Evolutionary conservation across 2,888 invertebrate genomes (phyloP), one percentile per base, ranked within the genome.

Genomic region (Oxystoma pomonae): DNA sequence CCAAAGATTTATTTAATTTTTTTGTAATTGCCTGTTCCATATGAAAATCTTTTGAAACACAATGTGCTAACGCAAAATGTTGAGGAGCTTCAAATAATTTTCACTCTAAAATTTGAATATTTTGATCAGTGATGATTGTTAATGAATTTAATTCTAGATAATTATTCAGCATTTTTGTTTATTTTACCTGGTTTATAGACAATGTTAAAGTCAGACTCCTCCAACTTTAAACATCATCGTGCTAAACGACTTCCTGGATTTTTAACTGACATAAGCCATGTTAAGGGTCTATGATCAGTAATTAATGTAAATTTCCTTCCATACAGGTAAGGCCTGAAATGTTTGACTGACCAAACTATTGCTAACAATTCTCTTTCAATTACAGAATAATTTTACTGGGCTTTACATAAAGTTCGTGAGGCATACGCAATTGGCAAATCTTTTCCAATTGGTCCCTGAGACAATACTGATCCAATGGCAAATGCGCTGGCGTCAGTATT

Each of bases 321-420:
- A n/a, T n/a, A n/a, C n/a, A n/a, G n/a, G n/a, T n/a, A n/a, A n/a
- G n/a, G n/a, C n/a, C n/a, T n/a, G n/a, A n/a, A n/a, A n/a, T n/a
- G n/a, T 66, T 76, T 73, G 0, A 67, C 63, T 2, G 67, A 69
- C 73, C 74, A 77, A 5, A 79, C 69, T 7, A 80, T 76, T 0
- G 76, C 75, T 57, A 79, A 58, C 1, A 77, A 63, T 71, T 80
- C 78, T 52, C 70, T 71, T n/a, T n/a, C n/a, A n/a, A n/a, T n/a
- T n/a, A n/a, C n/a, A n/a, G n/a, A n/a, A n/a, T n/a, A n/a, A n/a
- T n/a, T n/a, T n/a, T n/a, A n/a, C n/a, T n/a, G n/a, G n/a, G n/a
- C n/a, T n/a, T n/a, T n/a, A n/a, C n/a, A n/a, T n/a, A n/a, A n/a
- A n/a, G n/a, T n/a, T n/a, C n/a, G n/a, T n/a, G n/a, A n/a, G n/a